Base-by-base conservation (phyloP, 64 coral and sea anemone genomes). In the Montipora capricornis region DNA sequence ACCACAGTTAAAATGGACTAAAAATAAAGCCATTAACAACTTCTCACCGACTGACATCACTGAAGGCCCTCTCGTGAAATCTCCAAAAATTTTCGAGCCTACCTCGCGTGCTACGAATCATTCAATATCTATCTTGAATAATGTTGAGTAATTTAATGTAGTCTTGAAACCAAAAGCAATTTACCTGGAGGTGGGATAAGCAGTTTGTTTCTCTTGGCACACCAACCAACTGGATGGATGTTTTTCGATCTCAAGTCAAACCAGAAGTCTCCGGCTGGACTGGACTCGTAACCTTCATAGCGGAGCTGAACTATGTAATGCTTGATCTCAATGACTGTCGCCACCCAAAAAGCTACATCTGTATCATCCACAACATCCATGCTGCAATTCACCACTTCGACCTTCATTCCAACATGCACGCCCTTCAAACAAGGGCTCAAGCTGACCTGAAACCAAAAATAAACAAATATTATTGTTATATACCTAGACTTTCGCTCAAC, bases 211-310 rank as follows among this genome's bases (percentile, higher is more conserved):
- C 95, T 92, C 80, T 92, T 96, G 3, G 98, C 98, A 92, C 98
- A 99, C 98, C 98, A 99, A 19, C 98, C 98, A 20, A 99, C 98
- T 9, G 98, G 98, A 81, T 99, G 98, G 45, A 99, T 99, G 87
- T 99, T 96, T 49, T 87, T 92, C 57, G 92, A 99, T 59, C 98
- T 74, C 13, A 99, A 76, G 44, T 99, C 98, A 87, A 99, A 99
- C 98, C 98, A 99, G 47, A 99, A 99, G 83, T 99, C 98, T 0
- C 92, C 98, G 14, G 81, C 91, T 24, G 80, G 83, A 79, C 89
- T 81, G 9, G 94, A 89, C 53, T 99, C 98, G 48, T 99, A 99
- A 16, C 98, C 98, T 81, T 99, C 98, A 59, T 99, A 99, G 44
- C 98, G 95, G 15, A 99, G 90, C 47, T 94, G 88, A 55, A 96